Evolutionary conservation across 53 echinoderm and acorn worm genomes (phyloP), one percentile per base, ranked within the genome.

Genomic region (Arbacia lixula): DNA sequence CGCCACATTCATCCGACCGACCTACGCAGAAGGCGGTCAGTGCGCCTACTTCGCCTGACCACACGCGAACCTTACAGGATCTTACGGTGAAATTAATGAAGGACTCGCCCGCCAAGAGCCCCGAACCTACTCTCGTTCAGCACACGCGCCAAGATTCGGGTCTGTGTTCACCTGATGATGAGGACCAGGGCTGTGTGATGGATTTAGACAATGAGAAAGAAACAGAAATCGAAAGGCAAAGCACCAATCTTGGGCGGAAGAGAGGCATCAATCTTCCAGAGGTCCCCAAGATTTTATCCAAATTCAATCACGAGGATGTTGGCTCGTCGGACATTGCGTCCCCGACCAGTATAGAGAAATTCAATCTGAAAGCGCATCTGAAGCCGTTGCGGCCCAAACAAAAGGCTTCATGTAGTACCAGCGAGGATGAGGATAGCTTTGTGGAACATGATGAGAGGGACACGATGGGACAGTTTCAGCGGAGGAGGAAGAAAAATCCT

Each of bases 21-120:
- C 49, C 63, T 26, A 12, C 38, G 39, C 22, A 21, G 9, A 81
- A 64, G 50, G 64, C 82, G 12, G 82, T 81, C 33, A 95, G 95
- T 88, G 95, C 95, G 16, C 95, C 95, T 29, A 71, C 95, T 31
- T 95, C 95, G 4, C 95, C 95, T 16, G 95, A 88, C 29, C 88
- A 75, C 17, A 22, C 85, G 5, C 76, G 78, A 67, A 89, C 87
- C 31, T 80, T 95, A 53, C 95, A 95, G 58, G 92, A 88, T 72
- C 81, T 95, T 34, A 92, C 95, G 10, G 54, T 56, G 21, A 95
- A 95, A 89, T 88, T 95, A 90, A 91, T 75, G 17, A 40, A 64
- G 22, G 64, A 81, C 51, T 63, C 64, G 1, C 64, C 82, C 4
- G 30, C 49, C 28, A 81, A 81, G 43, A 81, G 82, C 61, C 82